Evolutionary conservation across 30 jellyfish, hydroid and myxozoan species (phyloP).

Genomic region (Pelagia noctiluca): DNA sequence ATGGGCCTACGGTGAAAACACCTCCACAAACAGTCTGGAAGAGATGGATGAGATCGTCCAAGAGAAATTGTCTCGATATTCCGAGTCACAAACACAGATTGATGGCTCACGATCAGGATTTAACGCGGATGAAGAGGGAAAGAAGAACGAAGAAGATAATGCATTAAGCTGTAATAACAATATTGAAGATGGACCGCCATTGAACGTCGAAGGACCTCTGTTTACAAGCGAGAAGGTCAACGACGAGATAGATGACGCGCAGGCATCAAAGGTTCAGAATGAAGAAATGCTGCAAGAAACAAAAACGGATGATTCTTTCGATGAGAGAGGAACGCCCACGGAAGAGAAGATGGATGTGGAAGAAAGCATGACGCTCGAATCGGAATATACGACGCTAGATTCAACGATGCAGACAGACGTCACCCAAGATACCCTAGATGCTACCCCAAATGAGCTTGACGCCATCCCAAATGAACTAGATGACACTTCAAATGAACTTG

Average conservation of each 20-base stretch:
- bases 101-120: background rate
- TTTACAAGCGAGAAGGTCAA: conserved; percentile 62
- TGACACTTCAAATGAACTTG: background rate
- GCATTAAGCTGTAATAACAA: background rate
- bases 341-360: conserved; percentile 25
- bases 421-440: background rate
- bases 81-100: conserved; percentile 22
- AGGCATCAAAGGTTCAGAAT: background rate
- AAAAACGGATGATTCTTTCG: conserved; percentile 13
- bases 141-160: background rate
- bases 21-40: conserved; percentile 22
- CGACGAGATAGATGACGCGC: background rate
- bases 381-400: background rate
- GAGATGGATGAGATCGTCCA: conserved; percentile 43
- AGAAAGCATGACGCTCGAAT: background rate
- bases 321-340: conserved; percentile 9
- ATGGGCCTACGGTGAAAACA: conserved; percentile 66
- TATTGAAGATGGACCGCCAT: background rate
- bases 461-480: background rate
- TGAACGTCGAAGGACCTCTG: conserved; percentile 58
- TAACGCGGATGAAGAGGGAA: background rate
- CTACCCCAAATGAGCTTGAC: background rate
- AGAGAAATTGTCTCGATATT: background rate
- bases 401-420: background rate
- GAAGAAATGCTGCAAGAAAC: background rate